These are phyloP conservation scores for Bursaphelenchus okinawaensis DNA, from an alignment of 2,888 invertebrate genomes.

Conservation along the genomic window DNA sequence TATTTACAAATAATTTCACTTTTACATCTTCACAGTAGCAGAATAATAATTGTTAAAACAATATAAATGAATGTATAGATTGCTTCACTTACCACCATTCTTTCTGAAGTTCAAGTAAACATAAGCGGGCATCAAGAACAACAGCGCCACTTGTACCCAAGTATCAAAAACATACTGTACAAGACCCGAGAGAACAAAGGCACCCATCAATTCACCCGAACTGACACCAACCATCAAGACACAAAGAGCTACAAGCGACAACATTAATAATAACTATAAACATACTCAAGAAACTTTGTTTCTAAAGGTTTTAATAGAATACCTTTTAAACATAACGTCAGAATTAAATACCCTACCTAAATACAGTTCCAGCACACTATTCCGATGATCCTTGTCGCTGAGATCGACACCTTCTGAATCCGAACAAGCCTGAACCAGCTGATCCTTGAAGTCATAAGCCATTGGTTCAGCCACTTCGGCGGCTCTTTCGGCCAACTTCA, in stretches of 20 bases:
- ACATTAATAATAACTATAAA: neutral
- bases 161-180: constrained; percentile 31
- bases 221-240: constrained; percentile 35
- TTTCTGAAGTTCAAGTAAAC: constrained; percentile 31
- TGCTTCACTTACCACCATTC: constrained; percentile 26
- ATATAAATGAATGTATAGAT: too few species aligned
- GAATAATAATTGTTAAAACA: too few species aligned
- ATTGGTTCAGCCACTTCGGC: constrained; percentile 27
- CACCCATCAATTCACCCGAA: constrained; percentile 36
- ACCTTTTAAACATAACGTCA: too few species aligned
- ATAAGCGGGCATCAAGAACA: constrained; percentile 33
- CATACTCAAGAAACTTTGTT: neutral
- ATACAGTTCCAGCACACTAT: constrained; percentile 42
- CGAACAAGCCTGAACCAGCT: constrained; percentile 20
- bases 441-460: constrained; percentile 33
- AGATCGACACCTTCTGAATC: constrained; percentile 25
- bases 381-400: constrained; percentile 32
- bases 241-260: constrained; percentile 14
- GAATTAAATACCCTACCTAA: constrained; percentile 30
- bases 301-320: too few species aligned
- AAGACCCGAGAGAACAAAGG: constrained; percentile 27
- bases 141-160: constrained; percentile 24
- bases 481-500: constrained; percentile 7
- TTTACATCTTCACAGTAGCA: too few species aligned
- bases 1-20: too few species aligned